Evolutionary conservation across 2,113 vertebrate genomes (phyloP).

Genomic region (Caretta caretta): DNA sequence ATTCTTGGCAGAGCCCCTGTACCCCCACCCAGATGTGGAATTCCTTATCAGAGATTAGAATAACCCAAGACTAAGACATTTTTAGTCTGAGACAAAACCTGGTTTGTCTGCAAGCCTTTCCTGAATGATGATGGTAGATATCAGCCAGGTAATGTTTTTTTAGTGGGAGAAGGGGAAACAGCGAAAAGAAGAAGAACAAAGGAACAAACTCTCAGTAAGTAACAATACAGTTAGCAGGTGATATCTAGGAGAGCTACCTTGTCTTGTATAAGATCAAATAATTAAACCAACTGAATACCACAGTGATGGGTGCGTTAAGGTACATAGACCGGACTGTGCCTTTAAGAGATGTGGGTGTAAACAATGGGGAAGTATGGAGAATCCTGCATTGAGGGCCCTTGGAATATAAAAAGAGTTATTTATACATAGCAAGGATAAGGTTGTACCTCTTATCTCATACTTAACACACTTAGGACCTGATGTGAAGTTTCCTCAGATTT

Average conservation of each 20-base stretch:
- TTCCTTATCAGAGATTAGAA: not conserved
- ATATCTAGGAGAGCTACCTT: not conserved
- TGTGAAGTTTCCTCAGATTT: constrained; percentile 18
- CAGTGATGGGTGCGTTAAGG: not conserved
- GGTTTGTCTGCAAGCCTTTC: not conserved
- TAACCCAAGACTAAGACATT: not conserved
- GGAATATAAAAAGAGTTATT: not conserved
- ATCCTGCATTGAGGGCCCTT: not conserved
- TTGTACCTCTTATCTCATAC: not conserved
- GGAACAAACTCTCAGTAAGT: not conserved
- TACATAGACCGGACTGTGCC: not conserved
- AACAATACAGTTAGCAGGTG: not conserved
- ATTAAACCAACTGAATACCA: not conserved
- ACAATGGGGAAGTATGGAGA: not conserved
- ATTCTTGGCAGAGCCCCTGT: not conserved
- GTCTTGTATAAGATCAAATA: too few relatives aligned
- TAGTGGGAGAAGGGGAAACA: not conserved
- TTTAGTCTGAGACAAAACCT: too few relatives aligned
- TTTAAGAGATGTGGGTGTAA: not conserved
- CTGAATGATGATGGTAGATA: rapidly evolving
- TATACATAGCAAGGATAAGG: not conserved
- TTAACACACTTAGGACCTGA: not conserved
- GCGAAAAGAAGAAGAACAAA: not conserved
- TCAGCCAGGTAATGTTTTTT: not conserved
- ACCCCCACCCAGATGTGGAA: not conserved